Evolutionary conservation across 2,113 vertebrate genomes (phyloP), one percentile per base, ranked within the genome.

Genomic region (Platysternon megacephalum): DNA sequence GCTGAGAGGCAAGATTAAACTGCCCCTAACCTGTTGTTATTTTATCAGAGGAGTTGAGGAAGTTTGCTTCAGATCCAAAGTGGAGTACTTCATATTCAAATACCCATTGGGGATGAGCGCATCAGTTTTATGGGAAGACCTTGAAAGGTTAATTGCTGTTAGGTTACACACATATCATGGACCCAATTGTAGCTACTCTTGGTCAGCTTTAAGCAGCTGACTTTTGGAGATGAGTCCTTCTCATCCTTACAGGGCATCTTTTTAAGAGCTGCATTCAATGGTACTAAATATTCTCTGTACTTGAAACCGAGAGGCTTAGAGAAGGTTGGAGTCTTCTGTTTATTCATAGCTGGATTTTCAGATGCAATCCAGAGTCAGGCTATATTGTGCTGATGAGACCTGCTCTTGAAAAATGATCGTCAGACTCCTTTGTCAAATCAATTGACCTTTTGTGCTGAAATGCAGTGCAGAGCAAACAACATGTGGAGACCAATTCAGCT

Each of bases 1-100:
- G 84, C 61, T 87, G 82, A 96, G 93, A 93, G 91, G 29, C 13
- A 89, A 89, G 26, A 91, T 76, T 89, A 84, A 94, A 88, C n/a
- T 16, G 74, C 82, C 81, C 24, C 68, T 92, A 94, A 91, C 81
- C 89, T 19, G 90, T 92, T 97, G 90, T 80, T 85, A 10, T 82
- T 74, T 44, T 87, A 93, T 76, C 72, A 76, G 39, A 76, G 39
- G 68, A 76, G n/a, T 76, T 76, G 42, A 6, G 22, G 19, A 68
- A 32, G 35, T 44, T 44, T 44, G 39, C 21, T 44, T 44, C 72
- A 42, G 10, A 24, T 76, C 39, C 22, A 44, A 76, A 76, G 39
- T 68, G 35, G 24, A 26, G 39, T 44, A 76, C 8, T 29, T 84
- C 5, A 46, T 4, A 11, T 35, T 16, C 88, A 55, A 78, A 80